phyloP scores from a whole-genome alignment of 1,140 invertebrate genomes.

The Probaryconus sp. region DNA sequence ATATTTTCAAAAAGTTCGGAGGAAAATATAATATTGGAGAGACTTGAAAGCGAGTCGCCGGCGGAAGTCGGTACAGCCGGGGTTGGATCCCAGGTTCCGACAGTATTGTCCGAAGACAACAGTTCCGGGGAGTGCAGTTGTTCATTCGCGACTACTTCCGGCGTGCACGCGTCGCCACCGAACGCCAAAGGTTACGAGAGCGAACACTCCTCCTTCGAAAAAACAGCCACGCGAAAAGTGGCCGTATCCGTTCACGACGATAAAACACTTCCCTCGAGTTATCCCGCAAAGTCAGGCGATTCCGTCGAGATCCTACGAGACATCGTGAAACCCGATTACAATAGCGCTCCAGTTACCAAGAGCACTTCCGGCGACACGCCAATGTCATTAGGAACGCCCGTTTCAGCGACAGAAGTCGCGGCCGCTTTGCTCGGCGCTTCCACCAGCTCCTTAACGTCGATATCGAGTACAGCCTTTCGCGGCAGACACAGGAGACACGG shows the following conservation, averaged over 20 bases:
- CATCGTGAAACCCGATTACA: conserved; percentile 50
- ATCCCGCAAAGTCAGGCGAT: conserved; percentile 60
- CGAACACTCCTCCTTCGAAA: conserved; percentile 52
- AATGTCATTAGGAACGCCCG: conserved; percentile 75
- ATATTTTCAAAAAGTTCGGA: conserved; percentile 78
- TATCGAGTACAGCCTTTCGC: conserved; percentile 68
- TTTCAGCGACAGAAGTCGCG: conserved; percentile 79
- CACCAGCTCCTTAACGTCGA: conserved; percentile 75
- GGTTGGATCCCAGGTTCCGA: conserved; percentile 9
- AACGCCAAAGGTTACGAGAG: conserved; percentile 50
- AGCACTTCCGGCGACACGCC: conserved; percentile 75
- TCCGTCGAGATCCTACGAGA: conserved; percentile 52
- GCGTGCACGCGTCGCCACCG: conserved; percentile 59
- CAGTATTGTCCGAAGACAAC: conserved; percentile 58
- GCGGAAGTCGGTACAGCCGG: conserved; percentile 5
- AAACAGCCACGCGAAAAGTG: conserved; percentile 52
- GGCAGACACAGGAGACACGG: conserved; percentile 71
- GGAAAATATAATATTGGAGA: conserved; percentile 76
- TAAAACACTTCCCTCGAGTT: conserved; percentile 51
- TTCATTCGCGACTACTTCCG: conserved; percentile 55
- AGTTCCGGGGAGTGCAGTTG: conserved; percentile 67
- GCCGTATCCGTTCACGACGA: conserved; percentile 72
- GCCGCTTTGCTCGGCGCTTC: conserved; percentile 80
- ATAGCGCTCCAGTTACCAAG: conserved; percentile 71
- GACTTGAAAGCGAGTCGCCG: conserved; percentile 43